phyloP scores from a whole-genome alignment of 2,797 vertebrate species.

The Euphonia xanthogaster region DNA sequence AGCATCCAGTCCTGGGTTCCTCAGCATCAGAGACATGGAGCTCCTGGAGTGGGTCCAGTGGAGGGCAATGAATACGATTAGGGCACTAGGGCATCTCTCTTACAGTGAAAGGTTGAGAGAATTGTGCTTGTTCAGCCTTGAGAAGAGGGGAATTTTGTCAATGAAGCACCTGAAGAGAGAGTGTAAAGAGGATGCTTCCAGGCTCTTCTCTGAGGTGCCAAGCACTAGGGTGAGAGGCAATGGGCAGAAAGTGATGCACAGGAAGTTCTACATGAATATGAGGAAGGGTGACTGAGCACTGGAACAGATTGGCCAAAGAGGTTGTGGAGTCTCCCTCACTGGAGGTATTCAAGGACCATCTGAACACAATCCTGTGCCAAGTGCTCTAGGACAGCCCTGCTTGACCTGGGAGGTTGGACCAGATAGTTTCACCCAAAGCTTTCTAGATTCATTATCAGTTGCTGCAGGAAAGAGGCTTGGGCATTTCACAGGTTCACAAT shows the following conservation, averaged over 20 bases:
- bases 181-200: not conserved
- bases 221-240: not conserved
- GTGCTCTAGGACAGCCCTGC: not conserved
- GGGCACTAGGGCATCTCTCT: not conserved
- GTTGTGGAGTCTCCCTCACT: not conserved
- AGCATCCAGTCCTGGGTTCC: not conserved
- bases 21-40: not conserved
- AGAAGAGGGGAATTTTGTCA: not conserved
- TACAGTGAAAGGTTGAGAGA: rapidly evolving
- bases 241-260: not conserved
- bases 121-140: not conserved
- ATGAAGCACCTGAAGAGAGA: not conserved
- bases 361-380: not conserved
- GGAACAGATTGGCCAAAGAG: not conserved
- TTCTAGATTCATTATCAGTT: not conserved
- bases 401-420: not conserved
- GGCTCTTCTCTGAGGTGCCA: not conserved
- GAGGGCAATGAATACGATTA: not conserved
- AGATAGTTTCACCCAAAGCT: not conserved
- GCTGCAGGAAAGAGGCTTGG: not conserved
- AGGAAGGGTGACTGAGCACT: not conserved
- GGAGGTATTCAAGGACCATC: not conserved
- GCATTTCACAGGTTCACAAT: constrained; percentile 17
- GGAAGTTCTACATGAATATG: not conserved
- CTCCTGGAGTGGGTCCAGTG: not conserved